Evolutionary conservation across 2,888 invertebrate species (phyloP), one percentile per base, ranked within the genome.

Genomic region (Hemistola chrysoprasaria): DNA sequence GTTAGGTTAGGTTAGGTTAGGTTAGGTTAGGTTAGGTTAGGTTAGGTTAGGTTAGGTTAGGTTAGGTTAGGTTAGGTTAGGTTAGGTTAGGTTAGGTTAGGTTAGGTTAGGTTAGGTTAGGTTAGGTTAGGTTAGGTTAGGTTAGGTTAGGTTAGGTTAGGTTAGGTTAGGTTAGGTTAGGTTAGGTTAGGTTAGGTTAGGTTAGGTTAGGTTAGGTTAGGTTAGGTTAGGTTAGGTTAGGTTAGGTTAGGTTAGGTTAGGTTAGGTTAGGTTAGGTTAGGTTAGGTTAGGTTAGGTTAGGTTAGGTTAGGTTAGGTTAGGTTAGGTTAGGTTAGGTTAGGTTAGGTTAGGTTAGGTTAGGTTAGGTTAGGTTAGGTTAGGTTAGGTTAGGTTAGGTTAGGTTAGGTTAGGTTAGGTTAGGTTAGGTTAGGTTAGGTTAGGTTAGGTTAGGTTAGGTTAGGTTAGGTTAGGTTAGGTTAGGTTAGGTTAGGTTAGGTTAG

Each of bases 31-130:
- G 41, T 42, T 41, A 41, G 41, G 41, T 42, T 42, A 41, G 41
- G 47, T 40, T 40, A 40, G 40, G 45, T 41, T 40, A 40, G 45
- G 45, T 40, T 40, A 36, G 45, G 40, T 40, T 46, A 36, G 40
- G 40, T 40, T 46, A 36, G 40, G 40, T 40, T 46, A 37, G 44
- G 44, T 48, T 40, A 40, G 43, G 43, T 44, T 44, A 40, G 43
- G 40, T 40, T 43, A 40, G 48, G 48, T 48, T 48, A 48, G 48
- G 48, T 48, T 48, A 44, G 48, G 48, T 44, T 43, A 44, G 48
- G 41, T 38, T 44, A 38, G 44, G 43, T 47, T 42, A 43, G 40
- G 40, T 40, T 38, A 38, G 44, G 44, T 44, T 43, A 41, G 39
- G 38, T 47, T 41, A 39, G 39, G 38, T 47, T 38, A 40, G 47